phyloP scores from a whole-genome alignment of 2,888 invertebrate genomes.

The Heliconius cydno region DNA sequence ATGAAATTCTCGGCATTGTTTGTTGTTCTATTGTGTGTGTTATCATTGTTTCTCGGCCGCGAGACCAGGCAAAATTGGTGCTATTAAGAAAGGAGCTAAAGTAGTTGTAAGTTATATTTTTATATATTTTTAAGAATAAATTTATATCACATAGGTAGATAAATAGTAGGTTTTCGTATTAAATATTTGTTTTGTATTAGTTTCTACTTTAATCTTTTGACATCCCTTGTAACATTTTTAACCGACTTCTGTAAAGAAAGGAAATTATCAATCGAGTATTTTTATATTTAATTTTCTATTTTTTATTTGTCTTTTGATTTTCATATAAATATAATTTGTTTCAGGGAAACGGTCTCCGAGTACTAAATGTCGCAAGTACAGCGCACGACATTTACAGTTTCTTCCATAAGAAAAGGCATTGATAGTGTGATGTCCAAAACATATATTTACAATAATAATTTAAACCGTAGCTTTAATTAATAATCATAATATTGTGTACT shows the following conservation, averaged over 20 bases:
- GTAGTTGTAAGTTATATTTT: conserved; percentile 53
- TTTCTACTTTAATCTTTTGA: no score
- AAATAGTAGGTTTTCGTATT: not conserved
- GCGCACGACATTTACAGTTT: conserved; percentile 58
- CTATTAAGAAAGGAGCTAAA: conserved; percentile 57
- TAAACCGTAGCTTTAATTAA: not conserved
- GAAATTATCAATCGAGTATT: not conserved
- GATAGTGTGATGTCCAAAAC: not conserved
- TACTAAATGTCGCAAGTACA: conserved; percentile 61
- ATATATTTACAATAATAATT: not conserved
- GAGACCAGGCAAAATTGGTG: conserved; percentile 55
- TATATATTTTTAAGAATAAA: not conserved
- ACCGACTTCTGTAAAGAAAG: no score
- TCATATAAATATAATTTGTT: conserved; percentile 45
- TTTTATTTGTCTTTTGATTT: not conserved
- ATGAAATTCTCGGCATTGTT: conserved; percentile 47
- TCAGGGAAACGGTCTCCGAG: conserved; percentile 61
- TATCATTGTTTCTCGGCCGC: conserved; percentile 45
- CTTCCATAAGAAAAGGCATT: conserved; percentile 47
- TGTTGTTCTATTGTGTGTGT: conserved; percentile 40
- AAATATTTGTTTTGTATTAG: not conserved
- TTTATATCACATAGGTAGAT: not conserved
- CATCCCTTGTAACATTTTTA: no score
- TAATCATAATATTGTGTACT: not conserved
- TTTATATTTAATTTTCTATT: not conserved